Conservation (phyloP, 2,113 vertebrate species). For the Grammomys surdaster region DNA sequence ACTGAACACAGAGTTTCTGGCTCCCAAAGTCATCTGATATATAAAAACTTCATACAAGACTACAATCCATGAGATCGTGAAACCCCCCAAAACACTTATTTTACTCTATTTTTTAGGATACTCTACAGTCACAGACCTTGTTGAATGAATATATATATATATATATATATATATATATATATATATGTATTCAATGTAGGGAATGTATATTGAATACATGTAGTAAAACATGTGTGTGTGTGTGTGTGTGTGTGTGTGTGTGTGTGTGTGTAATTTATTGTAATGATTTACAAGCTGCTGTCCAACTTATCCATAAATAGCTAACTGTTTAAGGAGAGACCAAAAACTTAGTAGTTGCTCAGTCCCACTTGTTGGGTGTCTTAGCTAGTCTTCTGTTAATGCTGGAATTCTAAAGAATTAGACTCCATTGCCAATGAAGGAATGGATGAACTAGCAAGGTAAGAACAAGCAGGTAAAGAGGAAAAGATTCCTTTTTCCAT, state of each 20-base stretch:
- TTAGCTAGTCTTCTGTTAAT: background rate
- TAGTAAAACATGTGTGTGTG: no score
- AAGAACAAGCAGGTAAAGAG: background rate
- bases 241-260: no score
- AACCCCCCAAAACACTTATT: background rate
- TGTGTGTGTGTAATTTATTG: background rate
- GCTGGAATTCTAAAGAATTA: background rate
- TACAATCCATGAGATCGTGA: background rate
- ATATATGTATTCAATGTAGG: no score
- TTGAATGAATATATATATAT: background rate
- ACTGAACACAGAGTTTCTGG: background rate
- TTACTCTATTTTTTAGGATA: constrained; percentile 71
- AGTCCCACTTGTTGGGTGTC: background rate
- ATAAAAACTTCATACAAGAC: no score
- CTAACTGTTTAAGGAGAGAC: background rate
- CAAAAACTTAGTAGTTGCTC: background rate
- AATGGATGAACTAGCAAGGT: background rate
- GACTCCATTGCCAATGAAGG: background rate
- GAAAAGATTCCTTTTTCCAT: background rate
- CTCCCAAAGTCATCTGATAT: background rate
- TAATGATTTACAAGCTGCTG: background rate
- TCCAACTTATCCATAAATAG: background rate
- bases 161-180: no score
- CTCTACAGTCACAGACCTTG: background rate
- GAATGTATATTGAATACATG: no score